These are phyloP conservation scores for Yponomeuta evonymella DNA, from an alignment of 2,888 invertebrate genomes.

Conservation along the genomic window DNA sequence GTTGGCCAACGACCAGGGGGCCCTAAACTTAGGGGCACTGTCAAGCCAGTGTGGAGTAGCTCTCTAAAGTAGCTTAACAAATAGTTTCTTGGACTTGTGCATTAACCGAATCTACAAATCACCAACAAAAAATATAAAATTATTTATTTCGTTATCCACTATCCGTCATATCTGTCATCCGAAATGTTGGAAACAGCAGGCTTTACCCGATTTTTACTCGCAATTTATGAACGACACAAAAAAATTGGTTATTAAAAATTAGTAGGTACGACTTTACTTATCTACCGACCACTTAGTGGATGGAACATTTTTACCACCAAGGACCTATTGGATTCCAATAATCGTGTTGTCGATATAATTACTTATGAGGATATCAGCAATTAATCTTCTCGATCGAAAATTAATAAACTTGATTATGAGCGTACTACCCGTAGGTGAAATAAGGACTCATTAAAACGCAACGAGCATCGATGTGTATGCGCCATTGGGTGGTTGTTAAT, in stretches of 20 bases:
- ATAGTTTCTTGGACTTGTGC: too few relatives aligned
- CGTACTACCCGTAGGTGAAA: conserved; percentile 37
- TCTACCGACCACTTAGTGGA: not conserved
- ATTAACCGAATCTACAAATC: too few relatives aligned
- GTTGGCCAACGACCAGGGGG: too few relatives aligned
- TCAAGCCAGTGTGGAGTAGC: too few relatives aligned
- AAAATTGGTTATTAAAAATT: not conserved
- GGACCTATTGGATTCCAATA: not conserved
- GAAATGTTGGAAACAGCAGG: too few relatives aligned
- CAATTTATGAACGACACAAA: not conserved
- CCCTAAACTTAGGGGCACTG: too few relatives aligned
- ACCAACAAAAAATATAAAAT: too few relatives aligned
- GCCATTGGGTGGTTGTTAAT: conserved; percentile 1
- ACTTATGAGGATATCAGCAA: conserved; percentile 13
- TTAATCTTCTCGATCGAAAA: conserved; percentile 13
- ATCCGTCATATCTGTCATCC: too few relatives aligned
- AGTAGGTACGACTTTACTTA: too few relatives aligned
- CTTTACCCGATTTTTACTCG: not conserved
- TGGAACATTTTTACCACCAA: not conserved
- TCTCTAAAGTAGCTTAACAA: too few relatives aligned
- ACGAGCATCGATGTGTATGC: conserved; percentile 24
- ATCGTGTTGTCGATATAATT: not conserved
- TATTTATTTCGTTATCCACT: too few relatives aligned
- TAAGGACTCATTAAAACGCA: conserved; percentile 35
- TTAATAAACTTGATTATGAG: conserved; percentile 41